phyloP scores from a whole-genome alignment of 2,888 invertebrate species.

The Meliscaeva auricollis region DNA sequence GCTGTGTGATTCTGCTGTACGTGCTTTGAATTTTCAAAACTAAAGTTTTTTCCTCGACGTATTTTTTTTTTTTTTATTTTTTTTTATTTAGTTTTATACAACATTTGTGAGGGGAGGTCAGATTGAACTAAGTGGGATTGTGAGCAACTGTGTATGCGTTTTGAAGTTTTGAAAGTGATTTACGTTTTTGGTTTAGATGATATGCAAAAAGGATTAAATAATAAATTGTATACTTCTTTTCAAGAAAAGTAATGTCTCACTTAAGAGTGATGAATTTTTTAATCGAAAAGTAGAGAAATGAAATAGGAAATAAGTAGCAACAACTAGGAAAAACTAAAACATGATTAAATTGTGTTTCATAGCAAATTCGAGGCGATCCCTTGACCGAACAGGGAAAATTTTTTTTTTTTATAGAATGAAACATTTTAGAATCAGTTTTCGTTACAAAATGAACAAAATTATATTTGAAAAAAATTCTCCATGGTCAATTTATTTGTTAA shows the following conservation, averaged over 20 bases:
- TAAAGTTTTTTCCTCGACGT: conserved; percentile 17
- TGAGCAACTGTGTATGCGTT: conserved; percentile 41
- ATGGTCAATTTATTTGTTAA: too few relatives aligned
- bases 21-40: conserved; percentile 51
- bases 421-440: too few relatives aligned
- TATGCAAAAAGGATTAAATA: conserved; percentile 35
- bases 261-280: too few relatives aligned
- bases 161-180: conserved; percentile 63
- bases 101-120: conserved; percentile 2
- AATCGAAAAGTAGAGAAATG: too few relatives aligned
- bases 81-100: neutral
- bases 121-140: conserved; percentile 49
- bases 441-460: too few relatives aligned
- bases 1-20: conserved; percentile 10
- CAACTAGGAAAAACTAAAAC: too few relatives aligned
- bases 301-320: too few relatives aligned
- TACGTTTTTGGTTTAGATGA: conserved; percentile 42
- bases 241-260: neutral
- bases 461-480: too few relatives aligned
- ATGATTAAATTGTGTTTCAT: too few relatives aligned
- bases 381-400: too few relatives aligned
- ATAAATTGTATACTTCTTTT: neutral
- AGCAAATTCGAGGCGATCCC: too few relatives aligned
- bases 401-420: too few relatives aligned
- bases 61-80: conserved; percentile 19